These are phyloP conservation scores for Diadema setosum DNA, from an alignment of 35 echinoderm and acorn worm species.

Conservation along the genomic window DNA sequence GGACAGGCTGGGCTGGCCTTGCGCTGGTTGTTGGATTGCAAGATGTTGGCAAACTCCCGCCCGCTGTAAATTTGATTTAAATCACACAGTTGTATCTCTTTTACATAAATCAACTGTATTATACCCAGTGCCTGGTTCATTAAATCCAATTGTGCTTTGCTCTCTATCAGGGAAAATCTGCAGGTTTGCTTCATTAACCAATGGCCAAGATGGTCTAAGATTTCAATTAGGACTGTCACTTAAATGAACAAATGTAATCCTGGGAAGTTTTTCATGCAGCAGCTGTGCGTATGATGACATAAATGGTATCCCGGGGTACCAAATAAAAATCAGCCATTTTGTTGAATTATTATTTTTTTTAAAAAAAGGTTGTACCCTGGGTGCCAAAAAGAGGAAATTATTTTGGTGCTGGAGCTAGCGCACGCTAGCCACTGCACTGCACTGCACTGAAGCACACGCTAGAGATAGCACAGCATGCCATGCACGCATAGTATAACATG, in stretches of 20 bases:
- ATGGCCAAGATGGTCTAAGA: too few relatives aligned
- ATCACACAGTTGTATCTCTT: neutral
- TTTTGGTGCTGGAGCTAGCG: too few relatives aligned
- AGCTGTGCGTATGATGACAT: neutral
- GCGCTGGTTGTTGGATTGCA: constrained; percentile 87
- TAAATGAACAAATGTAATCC: neutral
- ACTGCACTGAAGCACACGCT: too few relatives aligned
- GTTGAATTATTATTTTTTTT: too few relatives aligned
- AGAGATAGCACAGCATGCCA: too few relatives aligned
- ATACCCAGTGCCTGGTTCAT: neutral
- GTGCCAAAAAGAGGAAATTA: too few relatives aligned
- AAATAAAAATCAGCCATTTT: too few relatives aligned
- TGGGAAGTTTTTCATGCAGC: neutral
- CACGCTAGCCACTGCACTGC: too few relatives aligned
- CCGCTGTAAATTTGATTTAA: constrained; percentile 33
- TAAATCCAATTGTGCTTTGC: neutral
- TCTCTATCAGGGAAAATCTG: neutral
- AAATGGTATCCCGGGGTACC: too few relatives aligned
- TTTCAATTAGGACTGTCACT: neutral
- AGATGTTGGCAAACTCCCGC: constrained; percentile 52
- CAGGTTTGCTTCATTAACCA: neutral
- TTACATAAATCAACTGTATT: neutral
- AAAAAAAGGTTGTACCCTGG: too few relatives aligned
- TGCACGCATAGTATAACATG: too few relatives aligned
- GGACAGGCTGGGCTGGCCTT: neutral